A percentile compares a stretch with the other conserved stretches of the same genome.
These are phyloP conservation scores for Picathartes gymnocephalus DNA, from an alignment of 2,113 vertebrate species.

Conservation along the genomic window DNA sequence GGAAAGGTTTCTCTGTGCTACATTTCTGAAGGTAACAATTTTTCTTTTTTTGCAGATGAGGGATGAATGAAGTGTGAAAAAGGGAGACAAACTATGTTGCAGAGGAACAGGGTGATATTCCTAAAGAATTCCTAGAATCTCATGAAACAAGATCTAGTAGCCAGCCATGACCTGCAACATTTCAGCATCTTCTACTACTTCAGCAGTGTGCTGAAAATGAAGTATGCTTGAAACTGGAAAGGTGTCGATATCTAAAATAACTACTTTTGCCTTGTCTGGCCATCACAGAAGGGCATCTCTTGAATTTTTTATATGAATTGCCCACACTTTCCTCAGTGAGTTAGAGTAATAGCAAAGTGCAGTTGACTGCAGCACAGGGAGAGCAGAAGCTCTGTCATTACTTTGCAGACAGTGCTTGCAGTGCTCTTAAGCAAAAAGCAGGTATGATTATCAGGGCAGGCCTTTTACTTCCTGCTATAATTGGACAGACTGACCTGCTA, in stretches of 20 bases:
- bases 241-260: not conserved
- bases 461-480: not conserved
- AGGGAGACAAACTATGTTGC: not conserved
- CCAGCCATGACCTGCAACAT: not conserved
- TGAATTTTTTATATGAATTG: not conserved
- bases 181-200: not conserved
- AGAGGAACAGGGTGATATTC: not conserved
- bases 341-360: not conserved
- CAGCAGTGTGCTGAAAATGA: not conserved
- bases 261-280: not conserved
- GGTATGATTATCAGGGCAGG: not conserved
- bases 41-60: not conserved
- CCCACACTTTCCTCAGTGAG: not conserved
- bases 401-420: not conserved
- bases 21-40: not conserved
- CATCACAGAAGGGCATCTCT: not conserved
- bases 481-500: not conserved
- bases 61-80: not conserved
- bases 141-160: not conserved
- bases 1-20: not conserved
- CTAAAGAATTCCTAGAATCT: not conserved
- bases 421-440: not conserved
- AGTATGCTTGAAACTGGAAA: not conserved
- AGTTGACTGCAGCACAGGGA: not conserved
- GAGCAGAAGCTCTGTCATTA: not conserved